Conservation (phyloP, 2,797 vertebrate genomes). For the Chelidonichthys spinosus region DNA sequence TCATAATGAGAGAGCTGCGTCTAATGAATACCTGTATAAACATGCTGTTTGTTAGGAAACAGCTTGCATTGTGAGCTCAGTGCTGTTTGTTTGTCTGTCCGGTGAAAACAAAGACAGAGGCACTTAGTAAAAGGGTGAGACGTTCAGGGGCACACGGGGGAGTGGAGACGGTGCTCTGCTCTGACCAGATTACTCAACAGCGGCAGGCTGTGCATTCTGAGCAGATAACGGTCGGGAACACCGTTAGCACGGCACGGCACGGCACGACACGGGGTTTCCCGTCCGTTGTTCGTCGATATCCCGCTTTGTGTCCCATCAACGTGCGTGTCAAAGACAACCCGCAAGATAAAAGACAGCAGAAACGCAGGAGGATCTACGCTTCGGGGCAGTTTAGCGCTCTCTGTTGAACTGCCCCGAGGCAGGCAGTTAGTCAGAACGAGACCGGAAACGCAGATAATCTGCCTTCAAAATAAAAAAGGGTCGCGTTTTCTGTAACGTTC, state of each 20-base stretch:
- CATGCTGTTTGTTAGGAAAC: background rate
- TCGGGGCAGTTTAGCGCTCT: background rate
- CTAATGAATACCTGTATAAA: background rate
- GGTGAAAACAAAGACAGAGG: background rate
- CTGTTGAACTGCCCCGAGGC: background rate
- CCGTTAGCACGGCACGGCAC: background rate
- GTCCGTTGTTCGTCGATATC: fast-evolving
- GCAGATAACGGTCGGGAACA: conserved; percentile 7
- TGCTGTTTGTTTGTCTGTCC: background rate
- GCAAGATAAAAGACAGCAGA: background rate
- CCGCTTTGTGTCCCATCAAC: background rate
- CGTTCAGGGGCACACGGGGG: background rate
- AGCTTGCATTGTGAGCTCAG: background rate
- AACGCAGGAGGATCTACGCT: background rate
- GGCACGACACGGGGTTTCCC: background rate
- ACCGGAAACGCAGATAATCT: fast-evolving
- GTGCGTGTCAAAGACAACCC: background rate
- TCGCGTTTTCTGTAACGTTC: background rate
- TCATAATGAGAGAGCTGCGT: too few species aligned
- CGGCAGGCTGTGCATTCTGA: conserved; percentile 34
- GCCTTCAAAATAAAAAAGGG: conserved; percentile 55
- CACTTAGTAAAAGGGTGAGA: background rate
- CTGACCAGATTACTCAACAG: conserved; percentile 16
- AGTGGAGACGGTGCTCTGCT: background rate
- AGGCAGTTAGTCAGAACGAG: background rate